phyloP scores from a whole-genome alignment of 2,888 invertebrate species.

The Stegophylla sp. region DNA sequence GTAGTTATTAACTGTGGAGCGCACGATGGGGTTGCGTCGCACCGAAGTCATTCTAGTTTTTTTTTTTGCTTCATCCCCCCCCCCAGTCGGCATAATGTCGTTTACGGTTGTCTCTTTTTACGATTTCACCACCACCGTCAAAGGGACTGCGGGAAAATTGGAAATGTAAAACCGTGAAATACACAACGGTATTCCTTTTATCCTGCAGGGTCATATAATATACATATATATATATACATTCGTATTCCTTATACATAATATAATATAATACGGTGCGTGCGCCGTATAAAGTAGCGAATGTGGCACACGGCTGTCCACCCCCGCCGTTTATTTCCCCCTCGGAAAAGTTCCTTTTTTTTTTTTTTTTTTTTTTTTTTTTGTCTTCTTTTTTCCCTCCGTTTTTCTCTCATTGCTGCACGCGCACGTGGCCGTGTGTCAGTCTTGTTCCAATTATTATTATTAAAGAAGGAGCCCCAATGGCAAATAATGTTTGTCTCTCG shows the following conservation, averaged over 20 bases:
- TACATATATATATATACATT: constrained; percentile 13
- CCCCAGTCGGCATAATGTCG: constrained; percentile 46
- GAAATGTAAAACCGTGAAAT: constrained; percentile 59
- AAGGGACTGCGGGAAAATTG: constrained; percentile 50
- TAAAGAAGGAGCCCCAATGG: constrained; percentile 48
- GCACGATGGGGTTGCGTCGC: constrained; percentile 21
- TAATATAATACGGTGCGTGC: neutral
- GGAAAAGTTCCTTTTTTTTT: constrained; percentile 8
- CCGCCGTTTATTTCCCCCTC: too few species aligned
- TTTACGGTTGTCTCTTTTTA: constrained; percentile 59
- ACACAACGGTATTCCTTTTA: constrained; percentile 57
- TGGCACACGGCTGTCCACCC: constrained; percentile 27
- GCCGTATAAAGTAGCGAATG: constrained; percentile 25
- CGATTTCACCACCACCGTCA: constrained; percentile 55
- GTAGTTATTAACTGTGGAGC: constrained; percentile 59
- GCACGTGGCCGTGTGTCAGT: constrained; percentile 54
- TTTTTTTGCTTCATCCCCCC: constrained; percentile 32
- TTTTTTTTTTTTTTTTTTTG: constrained; percentile 9
- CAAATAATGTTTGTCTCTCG: constrained; percentile 45
- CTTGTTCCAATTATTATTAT: constrained; percentile 58
- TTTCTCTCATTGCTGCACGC: neutral
- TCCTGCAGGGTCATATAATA: constrained; percentile 59
- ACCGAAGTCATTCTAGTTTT: constrained; percentile 31
- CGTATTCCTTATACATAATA: neutral
- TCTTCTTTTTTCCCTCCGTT: neutral